These are phyloP conservation scores for Oryzias melastigma DNA, from an alignment of 2,113 vertebrate genomes.

Conservation along the genomic window DNA sequence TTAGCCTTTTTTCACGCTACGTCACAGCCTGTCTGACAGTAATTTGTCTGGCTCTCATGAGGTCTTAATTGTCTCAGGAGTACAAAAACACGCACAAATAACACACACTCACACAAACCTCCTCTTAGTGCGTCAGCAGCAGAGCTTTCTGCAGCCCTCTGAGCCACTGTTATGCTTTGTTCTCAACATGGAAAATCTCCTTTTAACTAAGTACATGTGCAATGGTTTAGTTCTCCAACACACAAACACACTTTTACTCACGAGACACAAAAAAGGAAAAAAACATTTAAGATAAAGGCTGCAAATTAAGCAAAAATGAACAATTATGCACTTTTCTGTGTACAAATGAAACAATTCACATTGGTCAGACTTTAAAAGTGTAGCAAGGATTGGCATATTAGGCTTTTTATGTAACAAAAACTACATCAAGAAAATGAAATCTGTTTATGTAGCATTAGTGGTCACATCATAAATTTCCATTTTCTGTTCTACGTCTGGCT, in stretches of 20 bases:
- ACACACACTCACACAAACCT: slow-evolving; percentile 21
- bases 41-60: slow-evolving; percentile 60
- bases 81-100: slow-evolving; percentile 34
- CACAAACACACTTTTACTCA: neutral
- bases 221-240: slow-evolving; percentile 2
- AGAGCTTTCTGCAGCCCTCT: slow-evolving; percentile 39
- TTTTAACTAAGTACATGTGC: slow-evolving; percentile 37
- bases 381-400: too few relatives aligned
- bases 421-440: too few relatives aligned
- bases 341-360: too few relatives aligned
- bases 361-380: too few relatives aligned
- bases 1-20: slow-evolving; percentile 18
- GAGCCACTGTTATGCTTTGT: slow-evolving; percentile 51
- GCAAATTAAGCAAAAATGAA: too few relatives aligned
- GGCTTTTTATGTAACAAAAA: too few relatives aligned
- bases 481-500: too few relatives aligned
- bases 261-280: too few relatives aligned
- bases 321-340: too few relatives aligned
- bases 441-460: too few relatives aligned
- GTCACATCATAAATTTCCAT: too few relatives aligned
- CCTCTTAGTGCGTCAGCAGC: slow-evolving; percentile 49
- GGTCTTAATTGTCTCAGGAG: slow-evolving; percentile 36
- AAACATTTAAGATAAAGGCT: neutral
- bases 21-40: slow-evolving; percentile 33
- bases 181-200: slow-evolving; percentile 48